Percentiles rank a stretch among this genome's conserved stretches.
phyloP scores from a whole-genome alignment of 2,888 invertebrate genomes.

The Pollenia labialis region DNA sequence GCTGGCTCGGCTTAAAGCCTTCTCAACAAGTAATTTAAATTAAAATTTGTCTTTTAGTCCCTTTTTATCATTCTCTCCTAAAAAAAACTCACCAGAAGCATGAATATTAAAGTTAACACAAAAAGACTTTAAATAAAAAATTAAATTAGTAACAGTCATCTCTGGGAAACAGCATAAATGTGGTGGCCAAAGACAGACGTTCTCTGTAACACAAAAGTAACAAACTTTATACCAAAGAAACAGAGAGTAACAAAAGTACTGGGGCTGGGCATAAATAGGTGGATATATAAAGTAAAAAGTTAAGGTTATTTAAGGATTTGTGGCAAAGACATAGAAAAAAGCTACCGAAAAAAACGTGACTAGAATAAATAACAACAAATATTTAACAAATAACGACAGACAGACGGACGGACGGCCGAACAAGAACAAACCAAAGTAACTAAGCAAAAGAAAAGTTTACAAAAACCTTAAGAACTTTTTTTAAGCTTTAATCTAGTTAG shows the following conservation, averaged over 20 bases:
- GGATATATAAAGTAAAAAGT: slow-evolving; percentile 62
- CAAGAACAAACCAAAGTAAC: background rate
- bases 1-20: no score
- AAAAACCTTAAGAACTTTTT: background rate
- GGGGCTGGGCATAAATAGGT: slow-evolving; percentile 12
- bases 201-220: slow-evolving; percentile 14
- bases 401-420: background rate
- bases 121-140: slow-evolving; percentile 56
- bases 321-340: slow-evolving; percentile 50
- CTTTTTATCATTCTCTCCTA: background rate
- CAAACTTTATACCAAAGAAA: background rate
- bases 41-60: background rate
- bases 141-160: slow-evolving; percentile 70
- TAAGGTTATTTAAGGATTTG: slow-evolving; percentile 68
- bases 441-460: background rate
- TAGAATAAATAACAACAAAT: slow-evolving; percentile 60
- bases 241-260: background rate
- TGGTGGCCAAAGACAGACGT: slow-evolving; percentile 8
- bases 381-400: slow-evolving; percentile 41
- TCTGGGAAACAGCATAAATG: slow-evolving; percentile 49
- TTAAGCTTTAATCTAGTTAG: background rate
- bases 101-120: slow-evolving; percentile 30
- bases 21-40: no score
- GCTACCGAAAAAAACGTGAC: slow-evolving; percentile 47
- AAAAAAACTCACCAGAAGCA: background rate